phyloP scores from a whole-genome alignment of 2,113 vertebrate genomes.

The Eulemur rufifrons region DNA sequence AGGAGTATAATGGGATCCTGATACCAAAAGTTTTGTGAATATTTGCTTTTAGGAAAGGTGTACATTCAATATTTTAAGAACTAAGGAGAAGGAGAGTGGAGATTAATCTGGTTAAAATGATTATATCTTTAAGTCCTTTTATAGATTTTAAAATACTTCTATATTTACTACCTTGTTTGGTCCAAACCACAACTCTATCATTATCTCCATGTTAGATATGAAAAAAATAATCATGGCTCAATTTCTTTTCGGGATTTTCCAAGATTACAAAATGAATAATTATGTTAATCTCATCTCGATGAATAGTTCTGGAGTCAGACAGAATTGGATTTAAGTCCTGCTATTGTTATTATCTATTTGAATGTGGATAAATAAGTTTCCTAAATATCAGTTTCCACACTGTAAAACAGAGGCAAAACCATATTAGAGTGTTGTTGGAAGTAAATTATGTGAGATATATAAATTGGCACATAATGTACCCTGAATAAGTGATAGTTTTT shows the following conservation, averaged over 20 bases:
- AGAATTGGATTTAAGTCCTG: background rate
- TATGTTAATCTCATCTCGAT: background rate
- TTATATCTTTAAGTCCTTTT: background rate
- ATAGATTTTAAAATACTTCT: background rate
- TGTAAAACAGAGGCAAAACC: background rate
- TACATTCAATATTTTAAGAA: background rate
- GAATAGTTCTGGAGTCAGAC: background rate
- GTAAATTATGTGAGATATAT: background rate
- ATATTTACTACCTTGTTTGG: background rate
- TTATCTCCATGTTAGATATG: background rate
- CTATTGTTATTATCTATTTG: background rate
- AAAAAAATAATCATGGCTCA: background rate
- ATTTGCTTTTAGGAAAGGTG: background rate
- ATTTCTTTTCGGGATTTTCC: background rate
- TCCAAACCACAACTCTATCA: background rate
- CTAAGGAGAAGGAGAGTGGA: background rate
- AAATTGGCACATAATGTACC: no score
- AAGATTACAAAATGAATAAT: background rate
- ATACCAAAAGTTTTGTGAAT: background rate
- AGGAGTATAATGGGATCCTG: background rate
- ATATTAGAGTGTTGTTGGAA: background rate
- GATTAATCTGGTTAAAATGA: background rate
- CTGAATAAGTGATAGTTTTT: background rate
- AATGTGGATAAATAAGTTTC: background rate
- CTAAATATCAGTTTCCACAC: background rate